Evolutionary conservation across 2,888 invertebrate genomes (phyloP).

Genomic region (Bibio marci): DNA sequence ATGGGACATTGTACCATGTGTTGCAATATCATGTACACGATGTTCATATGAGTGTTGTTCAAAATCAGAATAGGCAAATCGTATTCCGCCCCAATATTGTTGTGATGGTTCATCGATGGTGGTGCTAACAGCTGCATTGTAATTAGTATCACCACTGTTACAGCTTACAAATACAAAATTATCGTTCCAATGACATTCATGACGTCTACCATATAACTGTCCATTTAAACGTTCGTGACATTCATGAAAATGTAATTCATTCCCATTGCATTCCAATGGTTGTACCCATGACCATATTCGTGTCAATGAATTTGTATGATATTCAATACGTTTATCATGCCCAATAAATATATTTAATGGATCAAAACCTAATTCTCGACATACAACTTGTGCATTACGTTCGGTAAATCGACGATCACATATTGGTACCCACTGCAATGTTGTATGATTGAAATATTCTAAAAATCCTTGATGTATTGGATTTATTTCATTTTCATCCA

Average conservation of each 20-base stretch:
- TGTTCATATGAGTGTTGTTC: constrained; percentile 72
- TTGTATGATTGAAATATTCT: constrained; percentile 89
- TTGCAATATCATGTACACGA: constrained; percentile 62
- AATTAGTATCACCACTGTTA: constrained; percentile 32
- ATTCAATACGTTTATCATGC: constrained; percentile 70
- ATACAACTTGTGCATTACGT: constrained; percentile 91
- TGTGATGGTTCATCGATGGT: constrained; percentile 28
- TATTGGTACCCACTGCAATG: constrained; percentile 90
- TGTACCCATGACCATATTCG: constrained; percentile 92
- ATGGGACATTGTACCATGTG: constrained; percentile 46
- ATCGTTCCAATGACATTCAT: constrained; percentile 78
- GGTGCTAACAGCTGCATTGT: not conserved
- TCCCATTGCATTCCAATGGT: constrained; percentile 68
- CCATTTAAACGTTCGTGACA: constrained; percentile 80
- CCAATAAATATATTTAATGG: constrained; percentile 78
- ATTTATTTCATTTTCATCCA: constrained; percentile 33
- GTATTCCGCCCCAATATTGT: constrained; percentile 91
- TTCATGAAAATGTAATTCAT: constrained; percentile 59
- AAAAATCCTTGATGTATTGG: constrained; percentile 66
- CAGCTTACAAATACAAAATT: constrained; percentile 90
- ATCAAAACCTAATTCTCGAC: constrained; percentile 80
- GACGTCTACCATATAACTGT: constrained; percentile 67
- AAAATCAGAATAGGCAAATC: constrained; percentile 79
- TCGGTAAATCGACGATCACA: constrained; percentile 93
- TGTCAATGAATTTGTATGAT: constrained; percentile 72